Conservation (phyloP, 2,888 invertebrate species). For the Drosophila mimica region DNA sequence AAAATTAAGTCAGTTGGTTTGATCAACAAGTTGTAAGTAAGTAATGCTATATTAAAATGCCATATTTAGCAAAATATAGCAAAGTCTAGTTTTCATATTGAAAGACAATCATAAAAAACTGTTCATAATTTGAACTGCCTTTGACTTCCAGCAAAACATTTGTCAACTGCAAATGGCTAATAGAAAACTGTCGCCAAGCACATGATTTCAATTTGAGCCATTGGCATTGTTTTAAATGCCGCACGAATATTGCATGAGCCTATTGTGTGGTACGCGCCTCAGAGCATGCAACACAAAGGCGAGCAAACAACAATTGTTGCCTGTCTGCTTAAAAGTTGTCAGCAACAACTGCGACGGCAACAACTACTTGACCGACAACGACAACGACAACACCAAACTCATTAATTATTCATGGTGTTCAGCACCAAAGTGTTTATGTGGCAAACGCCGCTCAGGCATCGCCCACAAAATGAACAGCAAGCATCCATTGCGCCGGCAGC, state of each 20-base stretch:
- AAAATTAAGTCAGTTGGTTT: not conserved
- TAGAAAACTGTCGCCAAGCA: not conserved
- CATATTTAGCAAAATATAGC: not conserved
- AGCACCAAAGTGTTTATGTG: constrained; percentile 75
- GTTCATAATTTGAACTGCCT: not conserved
- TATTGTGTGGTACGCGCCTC: constrained; percentile 28
- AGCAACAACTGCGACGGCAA: constrained; percentile 19
- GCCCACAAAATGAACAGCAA: constrained; percentile 65
- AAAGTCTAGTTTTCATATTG: not conserved
- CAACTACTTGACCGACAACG: constrained; percentile 29
- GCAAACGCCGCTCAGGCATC: constrained; percentile 47
- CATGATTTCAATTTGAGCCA: not conserved
- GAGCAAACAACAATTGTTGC: constrained; percentile 32
- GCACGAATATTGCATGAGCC: constrained; percentile 56
- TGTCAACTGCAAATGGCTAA: not conserved
- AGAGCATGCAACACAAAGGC: constrained; percentile 44
- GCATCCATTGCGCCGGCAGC: constrained; percentile 31
- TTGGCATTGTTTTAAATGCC: constrained; percentile 41
- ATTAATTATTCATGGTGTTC: constrained; percentile 77
- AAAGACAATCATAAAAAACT: not conserved
- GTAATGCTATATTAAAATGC: not conserved
- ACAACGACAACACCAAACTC: constrained; percentile 57
- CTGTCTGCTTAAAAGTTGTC: constrained; percentile 44
- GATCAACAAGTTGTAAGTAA: not conserved
- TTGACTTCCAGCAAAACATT: not conserved